Evolutionary conservation across 2,113 vertebrate genomes (phyloP).

Genomic region (Oreocharis arfaki): DNA sequence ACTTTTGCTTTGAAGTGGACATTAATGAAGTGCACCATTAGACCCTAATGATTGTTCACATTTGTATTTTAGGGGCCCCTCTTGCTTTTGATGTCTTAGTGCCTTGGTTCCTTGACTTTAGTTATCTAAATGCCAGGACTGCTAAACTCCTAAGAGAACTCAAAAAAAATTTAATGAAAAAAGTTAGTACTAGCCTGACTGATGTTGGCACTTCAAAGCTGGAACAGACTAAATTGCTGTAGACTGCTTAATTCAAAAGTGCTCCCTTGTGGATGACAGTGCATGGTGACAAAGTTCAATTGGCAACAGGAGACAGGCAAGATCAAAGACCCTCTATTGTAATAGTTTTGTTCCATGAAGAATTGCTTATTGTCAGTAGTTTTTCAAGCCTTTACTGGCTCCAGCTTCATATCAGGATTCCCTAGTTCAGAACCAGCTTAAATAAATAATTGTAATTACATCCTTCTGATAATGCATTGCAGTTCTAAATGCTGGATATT

Average conservation of each 20-base stretch:
- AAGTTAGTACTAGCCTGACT: constrained; percentile 78
- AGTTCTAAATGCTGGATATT: background rate
- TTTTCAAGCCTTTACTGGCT: constrained; percentile 86
- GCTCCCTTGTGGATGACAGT: constrained; percentile 90
- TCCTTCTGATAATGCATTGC: constrained; percentile 29
- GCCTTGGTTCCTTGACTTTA: constrained; percentile 77
- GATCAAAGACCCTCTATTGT: constrained; percentile 96
- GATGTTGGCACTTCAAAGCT: constrained; percentile 94
- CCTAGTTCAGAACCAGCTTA: constrained; percentile 56
- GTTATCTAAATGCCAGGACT: constrained; percentile 86
- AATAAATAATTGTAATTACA: constrained; percentile 65
- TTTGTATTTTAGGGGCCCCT: constrained; percentile 80
- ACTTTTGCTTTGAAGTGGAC: constrained; percentile 89
- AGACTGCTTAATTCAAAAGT: constrained; percentile 96
- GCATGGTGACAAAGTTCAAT: constrained; percentile 95
- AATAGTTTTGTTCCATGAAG: constrained; percentile 96
- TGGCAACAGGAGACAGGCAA: constrained; percentile 87
- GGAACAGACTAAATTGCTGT: constrained; percentile 89
- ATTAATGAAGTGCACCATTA: constrained; percentile 94
- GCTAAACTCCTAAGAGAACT: constrained; percentile 83
- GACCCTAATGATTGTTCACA: constrained; percentile 79
- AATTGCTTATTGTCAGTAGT: constrained; percentile 93
- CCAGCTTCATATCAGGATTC: constrained; percentile 83
- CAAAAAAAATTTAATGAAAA: constrained; percentile 79
- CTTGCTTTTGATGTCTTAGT: constrained; percentile 86